phyloP scores from a whole-genome alignment of 2,113 vertebrate genomes.

The Gymnogyps californianus region DNA sequence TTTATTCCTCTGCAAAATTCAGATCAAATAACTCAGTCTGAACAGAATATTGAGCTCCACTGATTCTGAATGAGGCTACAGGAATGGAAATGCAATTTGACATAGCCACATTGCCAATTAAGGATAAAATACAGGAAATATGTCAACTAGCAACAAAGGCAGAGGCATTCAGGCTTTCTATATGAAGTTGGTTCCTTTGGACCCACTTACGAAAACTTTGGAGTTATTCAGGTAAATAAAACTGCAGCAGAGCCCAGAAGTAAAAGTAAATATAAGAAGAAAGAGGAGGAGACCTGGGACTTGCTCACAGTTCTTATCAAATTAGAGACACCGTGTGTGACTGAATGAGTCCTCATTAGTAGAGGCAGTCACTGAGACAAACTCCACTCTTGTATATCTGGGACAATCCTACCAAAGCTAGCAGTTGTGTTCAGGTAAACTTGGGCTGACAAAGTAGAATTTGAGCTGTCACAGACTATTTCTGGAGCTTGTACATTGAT shows the following conservation, averaged over 20 bases:
- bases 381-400: neutral
- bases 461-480: neutral
- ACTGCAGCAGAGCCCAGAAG: neutral
- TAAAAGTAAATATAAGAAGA: neutral
- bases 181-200: constrained; percentile 42
- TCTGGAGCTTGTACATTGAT: neutral
- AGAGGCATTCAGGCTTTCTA: neutral
- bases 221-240: constrained; percentile 41
- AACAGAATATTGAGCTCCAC: constrained; percentile 15
- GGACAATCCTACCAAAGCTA: neutral
- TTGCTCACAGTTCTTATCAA: neutral
- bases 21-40: constrained; percentile 44
- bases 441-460: constrained; percentile 2
- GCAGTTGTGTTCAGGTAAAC: neutral
- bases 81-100: constrained; percentile 34
- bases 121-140: constrained; percentile 32
- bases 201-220: constrained; percentile 28
- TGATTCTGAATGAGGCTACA: neutral
- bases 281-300: neutral
- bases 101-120: constrained; percentile 50
- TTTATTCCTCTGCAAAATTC: constrained; percentile 51
- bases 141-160: constrained; percentile 34
- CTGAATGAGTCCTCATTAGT: neutral
- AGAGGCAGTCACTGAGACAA: neutral
- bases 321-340: neutral